These are phyloP conservation scores for Baccha elongata DNA, from an alignment of 2,888 invertebrate genomes.

Conservation along the genomic window DNA sequence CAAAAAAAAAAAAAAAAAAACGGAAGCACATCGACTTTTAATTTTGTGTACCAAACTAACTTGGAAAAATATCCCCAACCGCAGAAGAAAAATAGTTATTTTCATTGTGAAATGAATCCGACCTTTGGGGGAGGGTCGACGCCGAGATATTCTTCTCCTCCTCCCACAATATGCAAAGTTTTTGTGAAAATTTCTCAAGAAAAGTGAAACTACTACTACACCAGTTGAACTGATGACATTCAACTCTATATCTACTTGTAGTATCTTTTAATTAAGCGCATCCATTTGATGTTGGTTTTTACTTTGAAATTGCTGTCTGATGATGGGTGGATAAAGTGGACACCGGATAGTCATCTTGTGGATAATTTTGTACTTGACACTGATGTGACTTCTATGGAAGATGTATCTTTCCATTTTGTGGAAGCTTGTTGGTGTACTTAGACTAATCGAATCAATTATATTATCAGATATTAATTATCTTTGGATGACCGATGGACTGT, in stretches of 20 bases:
- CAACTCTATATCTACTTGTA: conserved; percentile 6
- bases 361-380: conserved; percentile 46
- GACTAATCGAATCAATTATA: conserved; percentile 26
- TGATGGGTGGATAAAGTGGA: background rate
- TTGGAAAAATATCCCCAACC: background rate
- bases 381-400: conserved; percentile 26
- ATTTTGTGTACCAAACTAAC: background rate
- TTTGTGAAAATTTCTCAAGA: conserved; percentile 24
- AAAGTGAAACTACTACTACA: conserved; percentile 56
- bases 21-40: conserved; percentile 5
- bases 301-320: background rate
- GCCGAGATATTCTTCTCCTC: background rate
- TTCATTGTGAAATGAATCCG: background rate
- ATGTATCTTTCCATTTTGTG: conserved; percentile 12
- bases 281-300: background rate
- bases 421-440: background rate
- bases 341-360: background rate
- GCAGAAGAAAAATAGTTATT: background rate
- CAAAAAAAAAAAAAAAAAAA: background rate
- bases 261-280: background rate
- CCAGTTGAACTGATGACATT: conserved; percentile 38
- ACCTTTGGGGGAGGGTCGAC: background rate
- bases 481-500: conserved; percentile 12
- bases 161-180: background rate
- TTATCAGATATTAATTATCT: conserved; percentile 42